phyloP scores from a whole-genome alignment of 2,113 vertebrate genomes.

The Cochlearius cochlearius region DNA sequence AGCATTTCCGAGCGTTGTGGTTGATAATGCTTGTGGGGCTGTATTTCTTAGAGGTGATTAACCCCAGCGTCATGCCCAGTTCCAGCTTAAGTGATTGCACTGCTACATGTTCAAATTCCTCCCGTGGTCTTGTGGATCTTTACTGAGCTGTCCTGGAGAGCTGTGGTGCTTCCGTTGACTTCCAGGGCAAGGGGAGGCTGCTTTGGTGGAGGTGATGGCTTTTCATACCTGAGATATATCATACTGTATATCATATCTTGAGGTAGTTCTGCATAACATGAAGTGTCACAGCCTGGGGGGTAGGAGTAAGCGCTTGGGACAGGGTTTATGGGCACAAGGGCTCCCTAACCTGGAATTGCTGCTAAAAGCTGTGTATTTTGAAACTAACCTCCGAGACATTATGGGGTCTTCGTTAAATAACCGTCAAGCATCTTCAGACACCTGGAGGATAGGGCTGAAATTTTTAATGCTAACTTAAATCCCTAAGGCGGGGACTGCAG shows the following conservation, averaged over 20 bases:
- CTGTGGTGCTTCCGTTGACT: not conserved
- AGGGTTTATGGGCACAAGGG: not conserved
- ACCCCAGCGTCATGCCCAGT: not conserved
- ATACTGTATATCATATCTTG: no score
- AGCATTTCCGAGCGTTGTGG: not conserved
- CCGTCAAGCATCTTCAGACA: no score
- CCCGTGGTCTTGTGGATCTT: not conserved
- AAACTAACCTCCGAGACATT: not conserved
- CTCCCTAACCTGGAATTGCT: not conserved
- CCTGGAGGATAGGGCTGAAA: no score
- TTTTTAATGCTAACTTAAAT: not conserved
- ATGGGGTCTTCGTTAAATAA: not conserved
- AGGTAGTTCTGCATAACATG: not conserved
- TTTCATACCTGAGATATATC: not conserved
- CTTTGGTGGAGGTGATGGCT: not conserved
- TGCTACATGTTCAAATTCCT: not conserved
- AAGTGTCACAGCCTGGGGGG: not conserved
- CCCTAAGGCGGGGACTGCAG: not conserved
- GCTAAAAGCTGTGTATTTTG: not conserved
- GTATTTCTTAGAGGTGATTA: not conserved
- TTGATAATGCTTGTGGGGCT: not conserved
- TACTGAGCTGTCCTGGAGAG: not conserved
- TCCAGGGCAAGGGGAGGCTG: not conserved
- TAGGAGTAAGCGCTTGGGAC: not conserved
- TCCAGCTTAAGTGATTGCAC: not conserved